These are phyloP conservation scores for Pseudochirops corinnae DNA, from an alignment of 2,797 vertebrate genomes.

Conservation along the genomic window DNA sequence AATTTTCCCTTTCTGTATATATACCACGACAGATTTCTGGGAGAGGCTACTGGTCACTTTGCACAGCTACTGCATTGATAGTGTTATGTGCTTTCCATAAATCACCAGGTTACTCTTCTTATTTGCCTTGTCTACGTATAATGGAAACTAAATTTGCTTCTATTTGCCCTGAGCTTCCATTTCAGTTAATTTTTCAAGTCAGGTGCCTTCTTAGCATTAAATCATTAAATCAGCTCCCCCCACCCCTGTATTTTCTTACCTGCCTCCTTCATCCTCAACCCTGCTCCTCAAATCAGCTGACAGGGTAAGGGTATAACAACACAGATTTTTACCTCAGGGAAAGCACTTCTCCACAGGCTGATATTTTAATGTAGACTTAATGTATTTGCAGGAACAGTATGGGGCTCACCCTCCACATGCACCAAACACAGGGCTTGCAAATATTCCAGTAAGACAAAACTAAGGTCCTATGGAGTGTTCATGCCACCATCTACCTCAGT, in stretches of 20 bases:
- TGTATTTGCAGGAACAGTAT: not conserved
- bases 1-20: conserved; percentile 16
- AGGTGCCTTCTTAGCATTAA: conserved; percentile 12
- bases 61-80: not conserved
- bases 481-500: not conserved
- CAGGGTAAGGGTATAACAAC: not conserved
- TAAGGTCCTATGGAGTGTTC: not conserved
- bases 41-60: not conserved
- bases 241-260: not conserved
- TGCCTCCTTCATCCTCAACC: not conserved
- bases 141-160: not conserved
- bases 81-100: not conserved
- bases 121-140: not conserved
- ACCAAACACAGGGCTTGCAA: not conserved
- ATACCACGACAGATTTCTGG: conserved; percentile 8
- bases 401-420: not conserved
- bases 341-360: not conserved
- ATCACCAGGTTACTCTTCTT: not conserved
- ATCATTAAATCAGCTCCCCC: not conserved
- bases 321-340: not conserved
- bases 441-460: not conserved
- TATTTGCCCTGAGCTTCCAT: not conserved
- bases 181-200: conserved; percentile 18
- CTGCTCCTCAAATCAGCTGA: not conserved
- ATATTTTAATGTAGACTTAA: not conserved